Evolutionary conservation across 2,113 vertebrate genomes (phyloP), one percentile per base, ranked within the genome.

Genomic region (Psettodes erumei): DNA sequence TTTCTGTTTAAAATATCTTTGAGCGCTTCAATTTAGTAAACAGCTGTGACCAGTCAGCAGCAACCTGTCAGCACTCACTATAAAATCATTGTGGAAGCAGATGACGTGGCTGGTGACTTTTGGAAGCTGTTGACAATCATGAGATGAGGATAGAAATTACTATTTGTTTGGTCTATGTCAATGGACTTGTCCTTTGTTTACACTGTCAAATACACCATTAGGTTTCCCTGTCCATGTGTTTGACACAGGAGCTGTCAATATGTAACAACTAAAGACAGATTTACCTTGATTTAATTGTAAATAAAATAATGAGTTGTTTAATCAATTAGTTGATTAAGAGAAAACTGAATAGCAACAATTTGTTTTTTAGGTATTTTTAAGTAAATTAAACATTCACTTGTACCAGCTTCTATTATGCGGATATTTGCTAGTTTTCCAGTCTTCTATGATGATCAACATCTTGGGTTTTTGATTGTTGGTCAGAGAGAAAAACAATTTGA

Each of bases 1-100:
- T 85, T 77, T 48, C 76, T 60, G 38, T 85, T 85, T 79, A 63
- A 79, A 79, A 85, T 75, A 83, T 83, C 83, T 75, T 5, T 23
- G 4, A 56, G 54, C 63, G 65, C 45, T 79, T 73, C 43, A 75
- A 74, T 82, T 84, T 64, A 71, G 76, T 67, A 48, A 79, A 72
- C 84, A 76, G 78, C 81, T 87, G 78, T 65, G 48, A 7, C 54
- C 18, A 48, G 43, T 55, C 75, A 72, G 78, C 81, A 86, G 78
- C 68, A 53, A 7, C 54, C 18, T 43, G 43, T 55, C 75, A 72
- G 66, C 70, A 63, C 28, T 58, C 32, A n/a, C 28, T 56, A 32
- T 64, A 19, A 71, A 51, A 53, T 54, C 43, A 35, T 2, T 45
- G 38, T 77, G 60, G 32, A 28, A 51, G 47, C 16, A 33, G 25